Base-by-base conservation (phyloP, 2,888 invertebrate species). In the Caradrina clavipalpis region DNA sequence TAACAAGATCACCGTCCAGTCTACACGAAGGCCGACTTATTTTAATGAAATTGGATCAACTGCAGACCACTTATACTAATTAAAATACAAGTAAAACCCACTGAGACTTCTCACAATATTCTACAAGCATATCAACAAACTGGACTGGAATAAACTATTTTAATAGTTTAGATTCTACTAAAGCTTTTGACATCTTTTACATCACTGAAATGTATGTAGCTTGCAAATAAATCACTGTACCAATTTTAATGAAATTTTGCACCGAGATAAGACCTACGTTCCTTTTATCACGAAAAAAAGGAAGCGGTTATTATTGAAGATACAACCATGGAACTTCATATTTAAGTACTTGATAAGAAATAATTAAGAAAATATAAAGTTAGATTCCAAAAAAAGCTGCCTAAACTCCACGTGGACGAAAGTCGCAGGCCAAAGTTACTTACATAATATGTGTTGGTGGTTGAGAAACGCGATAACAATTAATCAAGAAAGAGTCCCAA, bases 21-120 rank as follows among this genome's bases (percentile, higher is more conserved):
- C n/a, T 21, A 19, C 21, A 26, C 26, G 57, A 58, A 61, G 47
- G 58, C 31, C 22, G 22, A 64, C 56, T 76, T 71, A 58, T 65
- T 65, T 71, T 61, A 71, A 61, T 76, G 61, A 19, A 65, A 75
- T 65, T 61, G 45, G 35, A 65, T 50, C 49, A 19, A 58, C 49
- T 57, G 50, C 35, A 58, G 22, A 61, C 45, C 45, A 50, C 53
- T 76, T 61, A 57, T 31, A 22, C 10, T 53, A 53, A 76, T 71
- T 75, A 45, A 56, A 55, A 62, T n/a, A 47, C 21, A 59, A 31
- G 21, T 62, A 22, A 51, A 60, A 63, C 53, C 19, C 26, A 47
- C 35, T 15, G 39, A 53, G 19, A 53, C 8, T 49, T 70, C 5
- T 8, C 15, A 50, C 42, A 57, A 45, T 15, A 53, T 19, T 59